These are phyloP conservation scores for Saturnia japonica DNA, from an alignment of 2,888 invertebrate genomes.

Conservation along the genomic window DNA sequence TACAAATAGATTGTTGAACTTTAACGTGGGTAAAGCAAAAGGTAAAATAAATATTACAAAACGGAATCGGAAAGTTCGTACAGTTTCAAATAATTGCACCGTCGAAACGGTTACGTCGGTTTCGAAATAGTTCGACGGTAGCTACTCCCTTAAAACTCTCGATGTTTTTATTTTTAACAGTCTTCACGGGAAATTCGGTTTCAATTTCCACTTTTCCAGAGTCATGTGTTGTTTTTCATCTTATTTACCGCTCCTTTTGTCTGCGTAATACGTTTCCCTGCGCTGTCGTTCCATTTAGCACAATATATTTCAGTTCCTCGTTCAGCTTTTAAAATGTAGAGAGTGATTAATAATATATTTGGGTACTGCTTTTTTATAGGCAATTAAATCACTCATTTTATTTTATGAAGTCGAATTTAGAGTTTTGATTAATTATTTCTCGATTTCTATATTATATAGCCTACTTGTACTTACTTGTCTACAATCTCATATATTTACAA, in stretches of 20 bases:
- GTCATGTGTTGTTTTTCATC: slow-evolving; percentile 21
- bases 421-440: neutral
- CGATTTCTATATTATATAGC: neutral
- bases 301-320: slow-evolving; percentile 9
- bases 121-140: neutral
- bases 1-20: neutral
- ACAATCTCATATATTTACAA: too few species aligned
- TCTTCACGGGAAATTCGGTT: slow-evolving; percentile 25
- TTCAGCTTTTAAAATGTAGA: neutral
- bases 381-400: neutral
- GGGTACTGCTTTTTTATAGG: neutral
- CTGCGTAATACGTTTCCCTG: slow-evolving; percentile 21
- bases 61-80: slow-evolving; percentile 15
- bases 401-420: neutral
- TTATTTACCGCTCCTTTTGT: slow-evolving; percentile 22
- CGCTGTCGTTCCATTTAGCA: slow-evolving; percentile 13
- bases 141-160: neutral
- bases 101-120: neutral
- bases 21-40: neutral
- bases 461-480: neutral
- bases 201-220: slow-evolving; percentile 23
- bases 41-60: slow-evolving; percentile 1
- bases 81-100: neutral
- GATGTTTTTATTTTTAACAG: slow-evolving; percentile 22
- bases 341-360: neutral